Percentiles rank a stretch among this genome's conserved stretches.
Evolutionary conservation across 2,113 vertebrate species (phyloP).

Genomic region (Zapornia atra): DNA sequence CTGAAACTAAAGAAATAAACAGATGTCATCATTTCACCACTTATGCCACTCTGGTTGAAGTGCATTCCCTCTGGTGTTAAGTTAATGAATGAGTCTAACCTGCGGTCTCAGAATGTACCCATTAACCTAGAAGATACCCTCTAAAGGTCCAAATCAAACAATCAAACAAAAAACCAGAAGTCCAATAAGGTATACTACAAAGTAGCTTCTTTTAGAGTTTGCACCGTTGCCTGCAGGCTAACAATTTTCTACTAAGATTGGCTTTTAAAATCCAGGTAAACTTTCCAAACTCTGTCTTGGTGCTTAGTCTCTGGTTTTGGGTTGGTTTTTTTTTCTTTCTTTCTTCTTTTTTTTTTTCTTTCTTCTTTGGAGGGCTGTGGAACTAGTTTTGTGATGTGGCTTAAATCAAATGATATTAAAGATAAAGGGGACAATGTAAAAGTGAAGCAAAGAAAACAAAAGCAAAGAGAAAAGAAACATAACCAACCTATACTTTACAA

Average conservation of each 20-base stretch:
- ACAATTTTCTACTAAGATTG: not conserved
- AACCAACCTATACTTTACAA: not conserved
- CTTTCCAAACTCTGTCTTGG: not conserved
- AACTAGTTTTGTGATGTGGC: not conserved
- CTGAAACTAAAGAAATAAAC: not conserved
- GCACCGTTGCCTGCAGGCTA: not conserved
- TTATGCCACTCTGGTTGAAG: not conserved
- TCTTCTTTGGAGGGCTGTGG: not conserved
- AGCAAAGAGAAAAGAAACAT: not conserved
- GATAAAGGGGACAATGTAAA: not conserved
- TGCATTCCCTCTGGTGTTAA: not conserved
- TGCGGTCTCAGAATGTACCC: not conserved
- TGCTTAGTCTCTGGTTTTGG: not conserved
- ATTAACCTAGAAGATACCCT: not conserved
- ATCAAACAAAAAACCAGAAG: not conserved
- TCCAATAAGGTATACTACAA: not conserved
- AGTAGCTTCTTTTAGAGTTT: not conserved
- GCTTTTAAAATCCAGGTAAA: conserved; percentile 1
- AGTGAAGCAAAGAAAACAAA: not conserved
- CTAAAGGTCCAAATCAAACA: not conserved
- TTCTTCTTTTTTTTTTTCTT: not conserved
- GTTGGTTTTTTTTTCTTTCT: too few species aligned
- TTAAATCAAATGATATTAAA: not conserved
- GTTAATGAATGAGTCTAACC: not conserved
- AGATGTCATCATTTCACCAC: not conserved